phyloP scores from a whole-genome alignment of 1,140 invertebrate genomes.

The Calliphora vicina region DNA sequence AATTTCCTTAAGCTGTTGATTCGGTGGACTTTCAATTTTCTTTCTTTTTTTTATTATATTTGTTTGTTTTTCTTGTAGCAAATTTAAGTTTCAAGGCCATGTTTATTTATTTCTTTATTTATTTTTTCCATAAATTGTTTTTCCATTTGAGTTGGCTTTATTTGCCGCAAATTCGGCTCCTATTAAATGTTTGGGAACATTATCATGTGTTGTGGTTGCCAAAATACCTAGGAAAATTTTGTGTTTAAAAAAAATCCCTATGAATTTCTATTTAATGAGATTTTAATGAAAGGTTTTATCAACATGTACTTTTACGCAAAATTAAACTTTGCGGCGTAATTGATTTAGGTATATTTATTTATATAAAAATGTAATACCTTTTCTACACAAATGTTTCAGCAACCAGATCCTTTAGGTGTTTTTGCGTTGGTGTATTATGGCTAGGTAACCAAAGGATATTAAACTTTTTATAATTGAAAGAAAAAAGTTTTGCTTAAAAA shows the following conservation, averaged over 20 bases:
- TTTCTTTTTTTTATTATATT: not conserved
- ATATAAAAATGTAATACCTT: too few species aligned
- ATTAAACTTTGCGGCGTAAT: not conserved
- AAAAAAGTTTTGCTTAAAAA: too few species aligned
- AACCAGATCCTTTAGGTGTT: too few species aligned
- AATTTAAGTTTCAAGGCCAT: not conserved
- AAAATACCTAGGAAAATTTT: too few species aligned
- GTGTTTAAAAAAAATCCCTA: not conserved
- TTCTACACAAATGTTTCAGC: too few species aligned
- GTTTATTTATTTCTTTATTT: too few species aligned
- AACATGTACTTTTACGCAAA: not conserved
- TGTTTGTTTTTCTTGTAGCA: not conserved
- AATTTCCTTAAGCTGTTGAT: not conserved
- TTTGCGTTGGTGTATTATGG: too few species aligned
- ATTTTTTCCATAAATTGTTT: not conserved
- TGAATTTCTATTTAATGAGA: not conserved
- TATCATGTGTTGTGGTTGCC: not conserved
- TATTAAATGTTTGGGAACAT: not conserved
- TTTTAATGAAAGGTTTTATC: not conserved
- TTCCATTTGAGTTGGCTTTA: not conserved
- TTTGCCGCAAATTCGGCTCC: not conserved
- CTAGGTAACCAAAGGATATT: too few species aligned
- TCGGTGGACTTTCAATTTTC: not conserved
- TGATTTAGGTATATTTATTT: not conserved
- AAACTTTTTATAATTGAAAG: too few species aligned